Percentiles rank a stretch among this genome's conserved stretches.
These are phyloP conservation scores for Montipora efflorescens DNA, from an alignment of 64 coral and sea anemone species.

Conservation along the genomic window DNA sequence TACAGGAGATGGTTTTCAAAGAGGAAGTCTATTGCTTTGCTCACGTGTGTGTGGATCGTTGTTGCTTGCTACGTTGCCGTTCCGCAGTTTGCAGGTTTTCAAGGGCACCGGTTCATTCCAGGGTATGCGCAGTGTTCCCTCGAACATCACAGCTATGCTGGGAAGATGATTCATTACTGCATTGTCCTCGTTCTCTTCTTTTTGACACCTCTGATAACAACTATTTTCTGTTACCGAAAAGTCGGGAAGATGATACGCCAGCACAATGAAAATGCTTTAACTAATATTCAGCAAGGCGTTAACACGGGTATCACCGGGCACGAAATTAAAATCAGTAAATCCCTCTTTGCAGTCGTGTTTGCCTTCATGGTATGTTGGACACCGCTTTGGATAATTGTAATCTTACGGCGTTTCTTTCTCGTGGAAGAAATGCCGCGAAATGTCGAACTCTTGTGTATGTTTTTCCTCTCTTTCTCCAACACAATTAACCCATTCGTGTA, in stretches of 20 bases:
- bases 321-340: neutral
- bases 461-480: neutral
- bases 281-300: neutral
- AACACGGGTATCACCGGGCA: neutral
- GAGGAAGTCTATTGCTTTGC: neutral
- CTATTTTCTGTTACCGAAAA: neutral
- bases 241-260: neutral
- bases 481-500: neutral
- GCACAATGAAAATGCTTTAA: neutral
- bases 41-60: neutral
- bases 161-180: neutral
- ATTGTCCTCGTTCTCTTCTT: neutral
- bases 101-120: neutral
- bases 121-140: neutral
- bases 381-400: neutral
- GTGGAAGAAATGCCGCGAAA: neutral
- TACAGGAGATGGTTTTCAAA: neutral
- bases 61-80: neutral
- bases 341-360: constrained; percentile 5
- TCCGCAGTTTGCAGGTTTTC: neutral
- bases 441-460: neutral
- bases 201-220: neutral
- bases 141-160: neutral
- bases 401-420: neutral
- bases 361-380: neutral